phyloP scores from a whole-genome alignment of 2,888 invertebrate genomes.

The Acleris sparsana region DNA sequence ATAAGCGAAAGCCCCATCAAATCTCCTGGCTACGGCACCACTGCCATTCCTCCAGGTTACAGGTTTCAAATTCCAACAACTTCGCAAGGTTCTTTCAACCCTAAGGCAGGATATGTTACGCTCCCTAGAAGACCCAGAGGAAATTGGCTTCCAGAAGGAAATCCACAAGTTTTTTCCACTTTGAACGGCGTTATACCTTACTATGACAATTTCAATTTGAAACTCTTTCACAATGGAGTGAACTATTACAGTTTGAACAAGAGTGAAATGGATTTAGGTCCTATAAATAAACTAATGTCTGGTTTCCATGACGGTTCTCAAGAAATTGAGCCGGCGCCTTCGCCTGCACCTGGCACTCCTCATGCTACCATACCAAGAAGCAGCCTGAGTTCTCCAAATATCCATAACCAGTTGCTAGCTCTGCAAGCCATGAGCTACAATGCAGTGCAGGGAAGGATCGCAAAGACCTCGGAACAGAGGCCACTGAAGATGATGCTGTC shows the following conservation, averaged over 20 bases:
- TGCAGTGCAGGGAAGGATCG: slow-evolving; percentile 42
- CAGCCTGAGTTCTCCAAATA: slow-evolving; percentile 80
- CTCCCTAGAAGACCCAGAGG: slow-evolving; percentile 91
- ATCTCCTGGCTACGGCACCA: slow-evolving; percentile 68
- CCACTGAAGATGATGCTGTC: slow-evolving; percentile 67
- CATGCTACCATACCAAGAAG: slow-evolving; percentile 75
- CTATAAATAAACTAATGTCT: slow-evolving; percentile 77
- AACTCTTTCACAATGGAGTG: slow-evolving; percentile 93
- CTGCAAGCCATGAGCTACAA: slow-evolving; percentile 69
- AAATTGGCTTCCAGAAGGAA: slow-evolving; percentile 85
- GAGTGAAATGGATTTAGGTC: slow-evolving; percentile 84
- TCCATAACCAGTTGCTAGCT: slow-evolving; percentile 76
- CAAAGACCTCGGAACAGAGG: slow-evolving; percentile 63
- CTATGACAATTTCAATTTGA: slow-evolving; percentile 92
- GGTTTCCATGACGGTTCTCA: slow-evolving; percentile 77
- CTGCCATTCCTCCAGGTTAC: slow-evolving; percentile 57
- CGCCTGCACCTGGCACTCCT: slow-evolving; percentile 80
- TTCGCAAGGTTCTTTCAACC: slow-evolving; percentile 83
- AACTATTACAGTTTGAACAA: slow-evolving; percentile 91
- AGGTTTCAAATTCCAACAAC: slow-evolving; percentile 86
- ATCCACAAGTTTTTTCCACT: slow-evolving; percentile 72
- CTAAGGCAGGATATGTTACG: slow-evolving; percentile 92
- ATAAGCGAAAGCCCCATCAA: slow-evolving; percentile 64
- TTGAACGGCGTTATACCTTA: slow-evolving; percentile 79
- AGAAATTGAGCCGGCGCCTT: slow-evolving; percentile 75